phyloP scores from a whole-genome alignment of 2,888 invertebrate genomes.

The Crepidodera aurea region DNA sequence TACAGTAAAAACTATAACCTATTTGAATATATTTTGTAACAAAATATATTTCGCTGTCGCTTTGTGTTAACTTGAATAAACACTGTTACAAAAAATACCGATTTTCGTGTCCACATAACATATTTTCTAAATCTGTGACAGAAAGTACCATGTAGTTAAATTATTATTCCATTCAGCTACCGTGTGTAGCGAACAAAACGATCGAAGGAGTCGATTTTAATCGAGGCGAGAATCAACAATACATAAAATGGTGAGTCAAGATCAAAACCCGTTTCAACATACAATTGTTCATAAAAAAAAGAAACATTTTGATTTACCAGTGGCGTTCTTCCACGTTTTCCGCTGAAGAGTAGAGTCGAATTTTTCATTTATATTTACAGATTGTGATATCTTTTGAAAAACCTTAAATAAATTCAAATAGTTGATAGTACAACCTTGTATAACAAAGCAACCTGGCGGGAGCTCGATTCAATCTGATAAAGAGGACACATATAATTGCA shows the following conservation, averaged over 20 bases:
- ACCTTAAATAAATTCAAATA: too few species aligned
- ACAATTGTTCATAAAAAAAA: slow-evolving; percentile 15
- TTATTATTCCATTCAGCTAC: slow-evolving; percentile 21
- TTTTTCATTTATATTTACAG: too few species aligned
- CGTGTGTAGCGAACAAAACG: slow-evolving; percentile 22
- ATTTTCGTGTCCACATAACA: background rate
- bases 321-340: background rate
- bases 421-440: too few species aligned
- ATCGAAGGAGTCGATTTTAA: slow-evolving; percentile 29
- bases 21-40: too few species aligned
- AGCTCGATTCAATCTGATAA: too few species aligned
- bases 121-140: slow-evolving; percentile 4
- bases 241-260: slow-evolving; percentile 30
- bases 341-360: too few species aligned
- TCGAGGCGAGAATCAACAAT: slow-evolving; percentile 33
- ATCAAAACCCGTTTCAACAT: slow-evolving; percentile 29
- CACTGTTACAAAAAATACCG: background rate
- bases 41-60: too few species aligned
- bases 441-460: too few species aligned
- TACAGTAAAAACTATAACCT: too few species aligned
- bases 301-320: slow-evolving; percentile 19
- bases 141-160: background rate
- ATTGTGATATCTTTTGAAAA: too few species aligned
- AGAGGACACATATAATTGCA: too few species aligned
- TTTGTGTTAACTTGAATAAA: background rate